Percentiles rank a stretch among this genome's conserved stretches.
These are phyloP conservation scores for Anableps anableps DNA, from an alignment of 2,797 vertebrate species.

Conservation along the genomic window DNA sequence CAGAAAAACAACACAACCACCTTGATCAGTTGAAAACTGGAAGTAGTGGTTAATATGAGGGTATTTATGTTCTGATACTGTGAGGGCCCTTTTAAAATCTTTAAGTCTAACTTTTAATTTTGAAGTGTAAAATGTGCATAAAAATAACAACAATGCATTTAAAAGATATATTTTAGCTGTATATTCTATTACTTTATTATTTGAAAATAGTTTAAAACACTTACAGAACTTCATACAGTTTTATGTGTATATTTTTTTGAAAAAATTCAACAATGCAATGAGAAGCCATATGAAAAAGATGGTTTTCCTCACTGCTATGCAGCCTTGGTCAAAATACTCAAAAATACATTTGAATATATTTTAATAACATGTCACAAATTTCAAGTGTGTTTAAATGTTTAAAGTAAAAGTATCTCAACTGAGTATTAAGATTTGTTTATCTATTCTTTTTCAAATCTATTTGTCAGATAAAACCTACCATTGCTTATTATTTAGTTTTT, in stretches of 20 bases:
- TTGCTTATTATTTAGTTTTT: neutral
- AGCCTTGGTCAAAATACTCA: neutral
- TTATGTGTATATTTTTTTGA: neutral
- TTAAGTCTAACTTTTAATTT: neutral
- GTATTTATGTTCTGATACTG: neutral
- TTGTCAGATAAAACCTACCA: constrained; percentile 19
- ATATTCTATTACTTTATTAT: neutral
- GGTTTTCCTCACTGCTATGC: neutral
- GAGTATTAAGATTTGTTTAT: neutral
- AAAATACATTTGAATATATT: neutral
- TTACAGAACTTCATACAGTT: neutral
- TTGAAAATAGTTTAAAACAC: neutral
- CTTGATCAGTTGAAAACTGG: neutral
- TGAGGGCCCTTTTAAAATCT: neutral
- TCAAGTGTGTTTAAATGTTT: neutral
- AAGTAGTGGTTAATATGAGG: neutral
- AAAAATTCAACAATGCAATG: no score
- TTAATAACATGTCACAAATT: neutral
- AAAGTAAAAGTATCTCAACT: neutral
- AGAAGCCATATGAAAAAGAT: neutral
- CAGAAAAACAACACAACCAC: neutral
- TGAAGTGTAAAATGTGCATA: neutral
- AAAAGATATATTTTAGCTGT: neutral
- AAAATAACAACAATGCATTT: neutral
- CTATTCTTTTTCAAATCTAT: neutral